phyloP scores from a whole-genome alignment of 2,113 vertebrate genomes.

The Scomber japonicus region DNA sequence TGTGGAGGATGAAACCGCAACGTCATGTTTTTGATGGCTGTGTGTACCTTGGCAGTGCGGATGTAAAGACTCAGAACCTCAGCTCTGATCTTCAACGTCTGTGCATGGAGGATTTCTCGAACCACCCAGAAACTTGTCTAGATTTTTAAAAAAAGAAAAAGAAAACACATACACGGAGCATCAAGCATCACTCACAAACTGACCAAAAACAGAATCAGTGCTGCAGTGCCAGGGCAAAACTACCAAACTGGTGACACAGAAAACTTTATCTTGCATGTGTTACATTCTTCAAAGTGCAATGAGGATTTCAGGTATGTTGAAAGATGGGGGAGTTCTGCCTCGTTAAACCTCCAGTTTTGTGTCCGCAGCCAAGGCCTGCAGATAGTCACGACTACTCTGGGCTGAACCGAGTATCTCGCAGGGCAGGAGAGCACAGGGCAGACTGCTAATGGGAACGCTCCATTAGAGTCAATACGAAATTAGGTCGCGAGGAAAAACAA shows the following conservation, averaged over 20 bases:
- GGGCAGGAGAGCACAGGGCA: background rate
- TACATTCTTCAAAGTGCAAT: constrained; percentile 9
- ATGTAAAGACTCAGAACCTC: constrained; percentile 99
- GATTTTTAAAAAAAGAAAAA: constrained; percentile 31
- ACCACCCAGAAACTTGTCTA: constrained; percentile 99
- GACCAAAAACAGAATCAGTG: constrained; percentile 1
- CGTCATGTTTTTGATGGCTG: background rate
- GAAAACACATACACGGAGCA: constrained; percentile 11
- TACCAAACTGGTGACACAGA: background rate
- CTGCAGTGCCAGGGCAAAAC: too few species aligned
- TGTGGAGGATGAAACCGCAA: background rate
- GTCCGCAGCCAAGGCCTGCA: constrained; percentile 31
- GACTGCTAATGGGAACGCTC: constrained; percentile 12
- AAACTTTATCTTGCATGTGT: constrained; percentile 5
- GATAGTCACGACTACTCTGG: constrained; percentile 13
- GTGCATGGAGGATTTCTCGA: constrained; percentile 97
- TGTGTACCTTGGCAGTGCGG: constrained; percentile 95
- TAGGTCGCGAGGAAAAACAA: constrained; percentile 33
- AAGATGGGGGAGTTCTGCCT: constrained; percentile 25
- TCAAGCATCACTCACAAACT: background rate
- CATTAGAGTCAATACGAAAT: constrained; percentile 36
- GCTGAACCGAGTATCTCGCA: background rate
- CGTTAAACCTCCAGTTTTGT: constrained; percentile 34
- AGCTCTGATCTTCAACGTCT: constrained; percentile 98
- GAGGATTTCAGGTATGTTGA: constrained; percentile 24